Percentiles rank a stretch among this genome's conserved stretches.
phyloP scores from a whole-genome alignment of 2,113 vertebrate genomes.

The Elachura formosa region DNA sequence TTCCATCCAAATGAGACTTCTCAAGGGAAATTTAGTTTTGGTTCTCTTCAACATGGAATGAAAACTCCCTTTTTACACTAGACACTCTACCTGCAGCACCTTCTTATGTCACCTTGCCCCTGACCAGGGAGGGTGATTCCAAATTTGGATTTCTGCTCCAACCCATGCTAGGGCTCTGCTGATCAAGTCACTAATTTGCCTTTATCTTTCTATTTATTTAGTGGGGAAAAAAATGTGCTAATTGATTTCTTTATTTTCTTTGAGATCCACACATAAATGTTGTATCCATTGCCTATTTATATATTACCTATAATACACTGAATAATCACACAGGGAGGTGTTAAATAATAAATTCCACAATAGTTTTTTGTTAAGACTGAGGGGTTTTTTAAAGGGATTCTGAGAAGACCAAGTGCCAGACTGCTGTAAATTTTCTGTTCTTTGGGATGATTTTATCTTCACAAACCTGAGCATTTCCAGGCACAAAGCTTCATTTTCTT shows the following conservation, averaged over 20 bases:
- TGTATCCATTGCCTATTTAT: background rate
- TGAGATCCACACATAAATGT: background rate
- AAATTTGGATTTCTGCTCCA: background rate
- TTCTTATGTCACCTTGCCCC: background rate
- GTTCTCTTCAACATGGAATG: background rate
- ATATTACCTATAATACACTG: background rate
- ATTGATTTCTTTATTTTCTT: background rate
- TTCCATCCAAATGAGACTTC: background rate
- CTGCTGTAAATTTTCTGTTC: background rate
- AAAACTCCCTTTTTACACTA: background rate
- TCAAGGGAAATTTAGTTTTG: background rate
- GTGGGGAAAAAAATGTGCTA: background rate
- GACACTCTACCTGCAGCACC: accelerated
- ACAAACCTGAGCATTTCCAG: background rate
- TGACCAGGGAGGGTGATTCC: background rate
- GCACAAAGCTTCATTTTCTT: background rate
- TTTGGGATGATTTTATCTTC: background rate
- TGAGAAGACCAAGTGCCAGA: background rate
- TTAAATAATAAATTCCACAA: background rate
- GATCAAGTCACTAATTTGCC: background rate
- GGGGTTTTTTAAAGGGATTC: background rate
- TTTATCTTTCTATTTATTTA: background rate
- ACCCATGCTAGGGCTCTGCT: background rate
- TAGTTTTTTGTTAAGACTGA: background rate
- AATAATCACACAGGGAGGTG: background rate